A percentile compares a stretch with the other conserved stretches of the same genome.
These are phyloP conservation scores for Phymorhynchus buccinoides DNA, from an alignment of 1,140 invertebrate species.

Conservation along the genomic window DNA sequence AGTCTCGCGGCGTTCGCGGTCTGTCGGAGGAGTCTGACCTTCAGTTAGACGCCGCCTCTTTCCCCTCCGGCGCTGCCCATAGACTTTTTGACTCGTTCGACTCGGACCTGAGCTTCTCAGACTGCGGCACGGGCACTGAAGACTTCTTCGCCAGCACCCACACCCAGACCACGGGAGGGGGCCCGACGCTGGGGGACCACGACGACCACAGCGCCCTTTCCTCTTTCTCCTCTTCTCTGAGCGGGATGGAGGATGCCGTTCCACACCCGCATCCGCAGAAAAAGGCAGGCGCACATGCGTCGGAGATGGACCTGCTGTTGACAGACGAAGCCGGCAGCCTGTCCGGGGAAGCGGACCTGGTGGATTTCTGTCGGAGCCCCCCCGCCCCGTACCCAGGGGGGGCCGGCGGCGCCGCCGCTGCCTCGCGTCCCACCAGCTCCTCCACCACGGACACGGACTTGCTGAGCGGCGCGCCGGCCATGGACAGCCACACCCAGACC, in stretches of 20 bases:
- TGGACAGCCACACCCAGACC: conserved; percentile 44
- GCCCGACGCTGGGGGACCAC: background rate
- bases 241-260: background rate
- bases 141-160: conserved; percentile 19
- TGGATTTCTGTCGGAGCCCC: background rate
- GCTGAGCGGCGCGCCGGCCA: background rate
- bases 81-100: conserved; percentile 13
- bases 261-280: background rate
- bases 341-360: background rate
- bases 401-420: too few relatives aligned
- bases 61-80: background rate
- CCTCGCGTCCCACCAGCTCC: background rate
- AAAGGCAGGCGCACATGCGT: too few relatives aligned
- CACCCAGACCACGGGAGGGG: conserved; percentile 19
- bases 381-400: too few relatives aligned
- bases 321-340: background rate
- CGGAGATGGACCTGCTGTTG: too few relatives aligned
- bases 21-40: background rate
- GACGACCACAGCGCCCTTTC: too few relatives aligned
- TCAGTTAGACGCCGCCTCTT: background rate
- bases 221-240: too few relatives aligned
- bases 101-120: conserved; percentile 15
- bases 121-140: conserved; percentile 23
- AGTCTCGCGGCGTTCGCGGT: too few relatives aligned
- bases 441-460: background rate